Percentiles rank a stretch among this genome's conserved stretches.
Conservation (phyloP, 2,797 vertebrate species). For the Phataginus tricuspis region DNA sequence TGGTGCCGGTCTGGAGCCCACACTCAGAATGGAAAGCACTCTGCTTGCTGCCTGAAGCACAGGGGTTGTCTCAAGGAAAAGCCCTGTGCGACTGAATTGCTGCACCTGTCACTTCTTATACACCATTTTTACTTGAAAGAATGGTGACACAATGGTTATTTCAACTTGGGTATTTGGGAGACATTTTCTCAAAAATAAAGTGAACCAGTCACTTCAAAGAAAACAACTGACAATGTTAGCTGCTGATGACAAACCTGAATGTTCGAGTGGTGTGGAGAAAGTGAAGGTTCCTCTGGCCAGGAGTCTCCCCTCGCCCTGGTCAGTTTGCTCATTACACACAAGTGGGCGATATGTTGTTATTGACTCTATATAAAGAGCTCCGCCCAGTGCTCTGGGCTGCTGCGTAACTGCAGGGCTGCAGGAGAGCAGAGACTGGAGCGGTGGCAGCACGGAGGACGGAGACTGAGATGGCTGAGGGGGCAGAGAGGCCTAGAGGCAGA, state of each 20-base stretch:
- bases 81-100: neutral
- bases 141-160: neutral
- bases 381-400: no score
- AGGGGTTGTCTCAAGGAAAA: neutral
- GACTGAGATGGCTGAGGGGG: no score
- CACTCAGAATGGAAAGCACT: neutral
- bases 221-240: conserved; percentile 15
- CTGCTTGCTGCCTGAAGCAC: neutral
- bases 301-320: no score
- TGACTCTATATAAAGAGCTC: no score
- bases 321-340: no score
- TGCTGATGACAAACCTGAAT: conserved; percentile 33
- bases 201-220: neutral
- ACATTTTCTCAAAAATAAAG: conserved; percentile 26
- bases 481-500: no score
- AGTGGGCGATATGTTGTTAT: no score
- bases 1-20: neutral
- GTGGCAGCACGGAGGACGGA: no score
- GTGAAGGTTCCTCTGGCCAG: no score
- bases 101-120: neutral
- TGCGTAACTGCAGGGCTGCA: no score
- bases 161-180: neutral
- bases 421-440: no score
- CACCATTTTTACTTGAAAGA: conserved; percentile 45
- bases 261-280: neutral